phyloP scores from a whole-genome alignment of 2,888 invertebrate genomes.

The Operophtera brumata region DNA sequence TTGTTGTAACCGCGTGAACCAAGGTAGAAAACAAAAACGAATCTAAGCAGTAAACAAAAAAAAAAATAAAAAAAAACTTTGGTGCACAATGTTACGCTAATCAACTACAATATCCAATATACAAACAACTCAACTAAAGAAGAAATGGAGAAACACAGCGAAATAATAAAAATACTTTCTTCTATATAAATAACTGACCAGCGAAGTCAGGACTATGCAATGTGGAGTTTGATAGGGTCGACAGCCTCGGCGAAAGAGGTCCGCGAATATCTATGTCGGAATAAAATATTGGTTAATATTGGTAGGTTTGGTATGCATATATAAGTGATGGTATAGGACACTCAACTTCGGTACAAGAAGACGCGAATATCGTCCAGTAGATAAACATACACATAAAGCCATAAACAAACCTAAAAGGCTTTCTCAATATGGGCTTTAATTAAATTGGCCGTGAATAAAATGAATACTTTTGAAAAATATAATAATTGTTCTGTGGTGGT shows the following conservation, averaged over 20 bases:
- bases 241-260: constrained; percentile 40
- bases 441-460: too few relatives aligned
- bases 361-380: too few relatives aligned
- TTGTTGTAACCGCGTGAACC: too few relatives aligned
- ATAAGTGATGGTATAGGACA: too few relatives aligned
- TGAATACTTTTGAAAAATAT: too few relatives aligned
- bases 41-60: not conserved
- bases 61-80: not conserved
- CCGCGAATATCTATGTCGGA: constrained; percentile 45
- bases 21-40: too few relatives aligned
- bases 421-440: too few relatives aligned
- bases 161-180: not conserved
- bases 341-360: too few relatives aligned
- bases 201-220: constrained; percentile 17
- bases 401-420: too few relatives aligned
- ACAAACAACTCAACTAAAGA: not conserved
- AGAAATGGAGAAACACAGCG: not conserved
- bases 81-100: not conserved
- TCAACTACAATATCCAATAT: not conserved
- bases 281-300: constrained; percentile 6
- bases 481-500: too few relatives aligned
- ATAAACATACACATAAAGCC: too few relatives aligned
- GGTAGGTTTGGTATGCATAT: not conserved
- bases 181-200: constrained; percentile 11
- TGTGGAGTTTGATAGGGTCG: constrained; percentile 16